phyloP scores from a whole-genome alignment of 2,113 vertebrate species.

The Lipophrys pholis region DNA sequence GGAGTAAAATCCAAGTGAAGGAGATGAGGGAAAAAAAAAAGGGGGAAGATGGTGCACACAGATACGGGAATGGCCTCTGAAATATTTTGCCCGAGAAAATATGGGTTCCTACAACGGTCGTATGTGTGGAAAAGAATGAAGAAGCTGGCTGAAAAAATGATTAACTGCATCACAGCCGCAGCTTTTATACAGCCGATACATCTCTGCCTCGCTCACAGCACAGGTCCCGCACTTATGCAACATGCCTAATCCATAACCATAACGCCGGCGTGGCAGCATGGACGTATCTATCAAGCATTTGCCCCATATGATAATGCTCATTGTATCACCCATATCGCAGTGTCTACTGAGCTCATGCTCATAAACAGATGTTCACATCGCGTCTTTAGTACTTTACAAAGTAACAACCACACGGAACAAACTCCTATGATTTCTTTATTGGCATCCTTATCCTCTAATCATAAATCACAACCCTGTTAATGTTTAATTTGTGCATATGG shows the following conservation, averaged over 20 bases:
- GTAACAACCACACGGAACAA: constrained; percentile 17
- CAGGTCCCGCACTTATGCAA: constrained; percentile 70
- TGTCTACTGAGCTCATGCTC: constrained; percentile 33
- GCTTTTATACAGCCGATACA: constrained; percentile 76
- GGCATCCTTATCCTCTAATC: constrained; percentile 43
- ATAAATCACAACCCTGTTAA: constrained; percentile 67
- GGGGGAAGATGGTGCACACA: constrained; percentile 16
- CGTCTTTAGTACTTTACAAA: constrained; percentile 40
- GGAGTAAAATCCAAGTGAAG: constrained; percentile 42
- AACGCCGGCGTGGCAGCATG: constrained; percentile 60
- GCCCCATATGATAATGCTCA: constrained; percentile 72
- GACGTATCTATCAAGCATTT: constrained; percentile 66
- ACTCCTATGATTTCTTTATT: constrained; percentile 53
- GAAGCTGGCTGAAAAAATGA: constrained; percentile 79
- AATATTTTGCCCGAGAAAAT: constrained; percentile 54
- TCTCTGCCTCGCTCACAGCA: constrained; percentile 73
- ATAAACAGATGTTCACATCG: constrained; percentile 52
- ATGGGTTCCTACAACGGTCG: constrained; percentile 41
- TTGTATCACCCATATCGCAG: constrained; percentile 60
- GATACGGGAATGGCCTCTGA: constrained; percentile 42
- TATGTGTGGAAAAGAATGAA: constrained; percentile 65
- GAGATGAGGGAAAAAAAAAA: constrained; percentile 14
- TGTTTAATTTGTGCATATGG: constrained; percentile 65
- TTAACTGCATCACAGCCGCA: constrained; percentile 70
- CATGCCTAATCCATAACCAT: constrained; percentile 80